Evolutionary conservation across 1,140 invertebrate species (phyloP), one percentile per base, ranked within the genome.

Genomic region (Drosophila watanabei): DNA sequence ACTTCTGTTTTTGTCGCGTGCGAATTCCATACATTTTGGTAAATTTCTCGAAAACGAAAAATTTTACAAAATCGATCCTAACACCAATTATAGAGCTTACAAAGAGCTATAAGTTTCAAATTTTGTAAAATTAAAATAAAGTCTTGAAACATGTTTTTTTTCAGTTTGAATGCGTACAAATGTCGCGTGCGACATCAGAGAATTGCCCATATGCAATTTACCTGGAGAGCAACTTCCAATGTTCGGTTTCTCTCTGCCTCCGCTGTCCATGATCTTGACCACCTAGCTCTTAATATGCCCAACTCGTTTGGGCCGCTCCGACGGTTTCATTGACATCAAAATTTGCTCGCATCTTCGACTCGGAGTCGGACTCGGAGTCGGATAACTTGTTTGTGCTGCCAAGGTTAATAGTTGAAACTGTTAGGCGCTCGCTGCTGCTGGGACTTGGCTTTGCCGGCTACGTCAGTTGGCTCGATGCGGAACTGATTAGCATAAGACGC

Each of bases 361-460:
- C 43, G 9, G 52, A 45, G 51, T 69, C 43, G 9, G 37, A 32
- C 32, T 64, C 41, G 9, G 37, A 32, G 24, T 64, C 41, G 9
- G 33, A 35, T 30, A 60, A 52, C 57, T 51, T 35, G 54, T 69
- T 78, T 78, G 43, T 76, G 52, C 70, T 57, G 68, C 77, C 86
- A 90, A 90, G 86, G 86, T 90, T 90, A 90, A 90, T 77, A 90
- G 79, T 89, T 89, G 82, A 89, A 89, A 84, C 86, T 82, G 83
- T 87, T 87, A 82, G 75, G 14, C 33, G 76, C n/a, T 43, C n/a
- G 20, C 32, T 51, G 18, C 37, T 24, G 24, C 24, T 24, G 24
- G 24, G 63, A 16, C 58, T 59, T n/a, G 51, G 41, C 56, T 69
- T 69, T 54, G 56, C 68, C 61, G 72, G 80, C 80, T 84, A 62